phyloP scores from a whole-genome alignment of 2,888 invertebrate species.

The Andrena trimmerana region DNA sequence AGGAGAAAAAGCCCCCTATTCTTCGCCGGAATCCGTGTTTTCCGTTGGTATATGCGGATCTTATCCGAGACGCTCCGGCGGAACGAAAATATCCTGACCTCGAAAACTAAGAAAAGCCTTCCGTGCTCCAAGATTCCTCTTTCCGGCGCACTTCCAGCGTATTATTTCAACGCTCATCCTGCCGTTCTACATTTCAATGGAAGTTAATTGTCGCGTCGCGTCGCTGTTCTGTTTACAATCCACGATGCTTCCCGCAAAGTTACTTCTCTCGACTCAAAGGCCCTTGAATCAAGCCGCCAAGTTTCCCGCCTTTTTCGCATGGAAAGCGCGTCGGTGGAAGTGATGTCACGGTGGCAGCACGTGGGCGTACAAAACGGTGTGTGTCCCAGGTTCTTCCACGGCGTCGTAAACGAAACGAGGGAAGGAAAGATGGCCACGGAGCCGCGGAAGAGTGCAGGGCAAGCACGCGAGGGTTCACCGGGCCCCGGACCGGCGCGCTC shows the following conservation, averaged over 20 bases:
- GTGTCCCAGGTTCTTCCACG: slow-evolving; percentile 48
- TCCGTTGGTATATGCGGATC: slow-evolving; percentile 30
- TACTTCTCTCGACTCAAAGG: neutral
- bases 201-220: too few relatives aligned
- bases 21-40: slow-evolving; percentile 20
- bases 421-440: slow-evolving; percentile 52
- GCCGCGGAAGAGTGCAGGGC: slow-evolving; percentile 68
- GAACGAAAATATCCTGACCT: slow-evolving; percentile 20
- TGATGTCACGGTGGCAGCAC: slow-evolving; percentile 72
- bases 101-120: neutral
- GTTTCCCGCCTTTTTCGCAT: neutral
- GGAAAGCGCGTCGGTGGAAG: neutral
- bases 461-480: slow-evolving; percentile 55
- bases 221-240: too few relatives aligned
- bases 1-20: slow-evolving; percentile 21
- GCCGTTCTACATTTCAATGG: too few relatives aligned
- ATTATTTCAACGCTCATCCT: neutral
- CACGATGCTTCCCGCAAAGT: neutral
- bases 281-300: too few relatives aligned
- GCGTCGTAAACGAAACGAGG: slow-evolving; percentile 72
- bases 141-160: neutral
- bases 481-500: slow-evolving; percentile 10
- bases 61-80: slow-evolving; percentile 26
- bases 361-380: slow-evolving; percentile 76
- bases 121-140: neutral